Evolutionary conservation across 2,797 vertebrate genomes (phyloP), one percentile per base, ranked within the genome.

Genomic region (Lacerta bilineata): DNA sequence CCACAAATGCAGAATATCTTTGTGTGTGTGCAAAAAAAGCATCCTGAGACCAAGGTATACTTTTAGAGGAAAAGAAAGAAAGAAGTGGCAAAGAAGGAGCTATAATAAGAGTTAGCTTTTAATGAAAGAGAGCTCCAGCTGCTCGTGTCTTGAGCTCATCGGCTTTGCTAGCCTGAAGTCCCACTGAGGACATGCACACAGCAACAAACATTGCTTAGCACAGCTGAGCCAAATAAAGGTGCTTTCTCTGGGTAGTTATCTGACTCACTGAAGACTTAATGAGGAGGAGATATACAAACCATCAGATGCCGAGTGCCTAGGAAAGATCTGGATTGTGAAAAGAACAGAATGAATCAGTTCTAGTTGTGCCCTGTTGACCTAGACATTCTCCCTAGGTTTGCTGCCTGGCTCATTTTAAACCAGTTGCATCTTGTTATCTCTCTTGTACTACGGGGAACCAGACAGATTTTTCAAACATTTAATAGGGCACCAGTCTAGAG

Each of bases 71-170:
- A 81, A 80, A 27, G 55, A 89, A 85, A 75, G 83, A 75, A 69
- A 20, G 68, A 89, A 89, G 76, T 77, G 71, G 72, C 78, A 85
- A 50, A 4, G 76, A 71, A 80, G 55, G 25, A 85, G 18, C 88
- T 86, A 68, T 39, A 85, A 76, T 85, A 81, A 85, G 71, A 80
- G 55, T 55, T 66, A 46, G n/a, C 59, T 59, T 89, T 89, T 85
- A 75, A 85, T 85, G 78, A 89, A 43, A 39, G n/a, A 66, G 80
- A 75, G 78, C 59, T 76, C 84, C 84, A 89, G 84, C 78, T 85
- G 83, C 43, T 85, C n/a, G 41, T 59, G 18, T 59, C 71, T 17
- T 81, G 66, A 85, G 59, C 59, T 86, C 43, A 27, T 81, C 4
- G 13, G 59, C 78, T 76, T 82, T 89, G 83, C 43, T 68, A 55